Conservation (phyloP, 2,888 invertebrate species). For the Agrochola litura region DNA sequence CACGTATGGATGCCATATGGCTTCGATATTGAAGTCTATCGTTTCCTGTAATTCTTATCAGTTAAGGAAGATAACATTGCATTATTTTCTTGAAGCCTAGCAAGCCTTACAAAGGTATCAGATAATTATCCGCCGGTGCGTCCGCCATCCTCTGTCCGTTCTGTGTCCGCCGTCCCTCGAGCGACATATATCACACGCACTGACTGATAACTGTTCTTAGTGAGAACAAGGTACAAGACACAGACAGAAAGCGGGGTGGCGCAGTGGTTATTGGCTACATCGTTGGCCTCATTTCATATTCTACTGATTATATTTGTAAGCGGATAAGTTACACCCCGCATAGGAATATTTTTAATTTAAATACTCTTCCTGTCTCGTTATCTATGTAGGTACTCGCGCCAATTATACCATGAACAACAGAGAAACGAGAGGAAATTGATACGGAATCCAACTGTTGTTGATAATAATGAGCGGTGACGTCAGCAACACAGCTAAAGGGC, state of each 20-base stretch:
- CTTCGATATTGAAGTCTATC: not conserved
- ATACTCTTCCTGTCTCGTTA: conserved; percentile 6
- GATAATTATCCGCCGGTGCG: conserved; percentile 74
- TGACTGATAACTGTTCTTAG: conserved; percentile 87
- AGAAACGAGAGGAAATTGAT: conserved; percentile 19
- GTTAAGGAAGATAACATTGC: not conserved
- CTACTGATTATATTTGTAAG: not conserved
- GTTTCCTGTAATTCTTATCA: not conserved
- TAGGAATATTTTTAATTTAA: not conserved
- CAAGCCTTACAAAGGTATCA: conserved; percentile 56
- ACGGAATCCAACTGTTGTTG: not conserved
- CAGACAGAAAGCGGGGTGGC: conserved; percentile 22
- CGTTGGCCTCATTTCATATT: not conserved
- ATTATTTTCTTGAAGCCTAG: conserved; percentile 17
- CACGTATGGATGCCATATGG: not conserved
- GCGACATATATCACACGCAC: conserved; percentile 81
- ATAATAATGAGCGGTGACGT: not conserved
- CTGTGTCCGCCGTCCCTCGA: conserved; percentile 52
- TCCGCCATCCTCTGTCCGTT: conserved; percentile 32
- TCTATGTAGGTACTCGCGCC: not conserved
- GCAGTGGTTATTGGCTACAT: not conserved
- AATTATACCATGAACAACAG: not conserved
- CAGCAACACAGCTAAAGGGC: not conserved
- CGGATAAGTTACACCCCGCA: not conserved
- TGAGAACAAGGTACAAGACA: conserved; percentile 58